A percentile compares a stretch with the other conserved stretches of the same genome.
Conservation (phyloP, 1,140 invertebrate genomes). For the Hyles vespertilio region DNA sequence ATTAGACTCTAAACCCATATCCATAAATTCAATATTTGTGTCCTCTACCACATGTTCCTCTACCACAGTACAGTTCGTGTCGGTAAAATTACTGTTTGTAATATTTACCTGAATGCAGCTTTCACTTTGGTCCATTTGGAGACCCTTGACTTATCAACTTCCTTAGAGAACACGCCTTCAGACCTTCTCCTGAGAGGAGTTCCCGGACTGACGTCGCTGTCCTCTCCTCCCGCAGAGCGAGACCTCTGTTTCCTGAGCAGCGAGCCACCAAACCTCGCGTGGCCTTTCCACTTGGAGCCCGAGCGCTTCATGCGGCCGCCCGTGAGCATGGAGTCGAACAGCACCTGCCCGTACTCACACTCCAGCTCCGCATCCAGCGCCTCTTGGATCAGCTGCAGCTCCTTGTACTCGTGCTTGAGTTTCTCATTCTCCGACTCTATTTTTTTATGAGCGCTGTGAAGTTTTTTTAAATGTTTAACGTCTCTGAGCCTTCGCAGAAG, state of each 20-base stretch:
- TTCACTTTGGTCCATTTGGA: constrained; percentile 91
- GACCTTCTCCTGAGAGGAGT: constrained; percentile 60
- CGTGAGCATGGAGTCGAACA: constrained; percentile 75
- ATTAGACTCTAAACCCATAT: too few species aligned
- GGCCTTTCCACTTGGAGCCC: constrained; percentile 68
- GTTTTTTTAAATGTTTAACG: constrained; percentile 82
- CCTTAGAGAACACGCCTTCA: constrained; percentile 56
- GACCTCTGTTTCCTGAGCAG: constrained; percentile 69
- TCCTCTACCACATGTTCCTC: too few species aligned
- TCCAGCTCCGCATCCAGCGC: constrained; percentile 74
- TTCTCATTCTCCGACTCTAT: constrained; percentile 63
- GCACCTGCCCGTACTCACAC: constrained; percentile 77
- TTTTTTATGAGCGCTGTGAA: constrained; percentile 77
- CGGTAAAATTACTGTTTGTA: too few species aligned
- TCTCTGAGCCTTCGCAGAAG: constrained; percentile 83
- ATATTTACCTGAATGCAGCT: constrained; percentile 84
- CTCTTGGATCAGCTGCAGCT: constrained; percentile 61
- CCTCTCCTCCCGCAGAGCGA: constrained; percentile 69
- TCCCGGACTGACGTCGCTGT: constrained; percentile 55
- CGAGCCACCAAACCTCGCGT: constrained; percentile 64
- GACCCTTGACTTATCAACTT: constrained; percentile 75
- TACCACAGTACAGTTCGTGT: too few species aligned
- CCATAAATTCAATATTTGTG: too few species aligned
- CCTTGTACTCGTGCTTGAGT: constrained; percentile 52
- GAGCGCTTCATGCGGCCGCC: constrained; percentile 67